Base-by-base conservation (phyloP, 2,797 vertebrate genomes). In the Muscicapa striata region DNA sequence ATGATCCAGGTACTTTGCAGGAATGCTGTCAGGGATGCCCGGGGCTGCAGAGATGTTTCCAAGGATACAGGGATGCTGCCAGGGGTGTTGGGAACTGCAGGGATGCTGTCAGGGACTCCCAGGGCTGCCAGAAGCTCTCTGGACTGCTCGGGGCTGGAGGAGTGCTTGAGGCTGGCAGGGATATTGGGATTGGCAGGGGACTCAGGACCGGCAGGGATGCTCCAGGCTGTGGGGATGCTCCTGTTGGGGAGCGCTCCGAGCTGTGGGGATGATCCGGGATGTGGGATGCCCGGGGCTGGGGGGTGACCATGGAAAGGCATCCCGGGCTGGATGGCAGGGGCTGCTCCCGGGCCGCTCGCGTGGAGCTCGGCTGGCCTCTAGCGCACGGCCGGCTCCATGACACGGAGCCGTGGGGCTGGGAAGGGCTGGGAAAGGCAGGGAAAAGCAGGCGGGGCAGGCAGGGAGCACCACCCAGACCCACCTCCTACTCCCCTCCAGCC, bases 361-460 rank as follows among this genome's bases (percentile, higher is more conserved):
- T 92, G 84, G 95, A 94, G 84, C 94, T 94, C 87, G 84, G 78
- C 91, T 95, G 94, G 41, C 94, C 93, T 21, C 95, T 95, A 96
- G 95, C 10, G 94, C 78, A 48, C 78, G 10, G 4, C n/a, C 14
- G 22, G 82, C 89, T 92, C 66, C 75, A 93, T 52, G 62, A 58
- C 95, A 92, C 13, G 12, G 52, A 8, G 32, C 45, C 8, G 5
- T 4, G 73, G 67, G 69, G 70, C 23, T 5, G 45, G 55, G 38
- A 45, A 55, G 24, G 51, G 68, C 13, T 4, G 27, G 49, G 19
- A 11, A 26, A 6, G 18, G n/a, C 38, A 11, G 32, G 34, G 13
- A 19, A 22, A 13, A 26, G 22, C 46, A 34, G n/a, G 10, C 5
- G 26, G 6, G 48, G 36, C 46, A 13, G 19, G 10, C 10, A n/a